These are phyloP conservation scores for Odontamblyopus rebecca DNA, from an alignment of 2,797 vertebrate species.

Conservation along the genomic window DNA sequence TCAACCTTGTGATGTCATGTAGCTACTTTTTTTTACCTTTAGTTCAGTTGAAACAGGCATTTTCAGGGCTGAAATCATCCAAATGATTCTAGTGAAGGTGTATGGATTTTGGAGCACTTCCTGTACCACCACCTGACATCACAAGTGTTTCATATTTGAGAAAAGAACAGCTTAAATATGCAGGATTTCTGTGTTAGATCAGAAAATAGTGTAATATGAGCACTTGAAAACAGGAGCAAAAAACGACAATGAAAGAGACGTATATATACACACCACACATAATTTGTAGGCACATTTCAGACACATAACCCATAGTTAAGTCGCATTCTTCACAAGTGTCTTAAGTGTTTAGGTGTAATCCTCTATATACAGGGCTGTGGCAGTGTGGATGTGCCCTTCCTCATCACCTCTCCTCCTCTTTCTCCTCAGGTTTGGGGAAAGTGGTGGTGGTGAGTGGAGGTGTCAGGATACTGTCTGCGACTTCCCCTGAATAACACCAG, in stretches of 20 bases:
- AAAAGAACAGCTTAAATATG: too few species aligned
- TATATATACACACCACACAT: neutral
- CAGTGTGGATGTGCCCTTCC: slow-evolving; percentile 19
- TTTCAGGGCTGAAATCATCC: too few species aligned
- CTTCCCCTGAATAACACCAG: slow-evolving; percentile 48
- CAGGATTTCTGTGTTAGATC: too few species aligned
- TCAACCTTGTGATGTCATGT: too few species aligned
- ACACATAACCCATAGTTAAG: neutral
- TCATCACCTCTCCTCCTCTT: slow-evolving; percentile 21
- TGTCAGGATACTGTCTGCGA: slow-evolving; percentile 65
- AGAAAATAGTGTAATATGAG: too few species aligned
- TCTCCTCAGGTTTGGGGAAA: slow-evolving; percentile 56
- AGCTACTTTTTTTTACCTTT: too few species aligned
- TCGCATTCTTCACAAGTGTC: neutral
- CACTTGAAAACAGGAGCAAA: neutral
- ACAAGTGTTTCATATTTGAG: too few species aligned
- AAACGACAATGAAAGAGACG: neutral
- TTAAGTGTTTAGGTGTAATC: slow-evolving; percentile 10
- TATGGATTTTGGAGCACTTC: too few species aligned
- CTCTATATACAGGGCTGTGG: neutral
- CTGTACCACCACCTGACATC: too few species aligned
- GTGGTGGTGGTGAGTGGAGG: slow-evolving; percentile 54
- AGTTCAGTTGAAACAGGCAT: too few species aligned
- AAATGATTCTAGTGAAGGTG: too few species aligned
- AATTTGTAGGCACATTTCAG: neutral